phyloP scores from a whole-genome alignment of 1,140 invertebrate species.

The Pseudomyrmex dendroicus region DNA sequence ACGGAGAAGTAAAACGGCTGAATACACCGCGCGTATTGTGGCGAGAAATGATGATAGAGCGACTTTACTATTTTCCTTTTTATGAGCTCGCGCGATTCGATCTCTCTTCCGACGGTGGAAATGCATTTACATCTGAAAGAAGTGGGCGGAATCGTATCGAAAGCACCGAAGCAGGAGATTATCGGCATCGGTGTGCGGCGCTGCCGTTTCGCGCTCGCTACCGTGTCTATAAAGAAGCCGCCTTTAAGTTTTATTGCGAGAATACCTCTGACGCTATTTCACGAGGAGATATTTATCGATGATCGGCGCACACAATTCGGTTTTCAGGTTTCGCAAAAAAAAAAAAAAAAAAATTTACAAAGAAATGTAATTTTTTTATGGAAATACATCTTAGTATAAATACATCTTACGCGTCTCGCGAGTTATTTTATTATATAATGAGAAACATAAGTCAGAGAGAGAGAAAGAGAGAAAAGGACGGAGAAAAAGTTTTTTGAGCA shows the following conservation, averaged over 20 bases:
- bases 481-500: too few relatives aligned
- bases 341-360: too few relatives aligned
- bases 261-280: background rate
- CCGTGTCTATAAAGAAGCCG: constrained; percentile 28
- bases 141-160: constrained; percentile 24
- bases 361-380: too few relatives aligned
- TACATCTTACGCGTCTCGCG: too few relatives aligned
- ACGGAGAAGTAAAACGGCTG: constrained; percentile 4
- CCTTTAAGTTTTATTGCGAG: constrained; percentile 16
- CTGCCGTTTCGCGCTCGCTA: constrained; percentile 7
- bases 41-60: constrained; percentile 31
- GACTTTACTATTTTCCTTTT: constrained; percentile 43
- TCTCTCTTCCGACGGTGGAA: constrained; percentile 11
- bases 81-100: constrained; percentile 31
- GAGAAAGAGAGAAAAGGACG: too few relatives aligned
- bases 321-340: background rate
- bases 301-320: background rate
- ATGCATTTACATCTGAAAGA: constrained; percentile 58
- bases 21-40: background rate
- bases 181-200: background rate
- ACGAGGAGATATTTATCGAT: constrained; percentile 11
- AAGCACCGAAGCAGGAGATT: constrained; percentile 32
- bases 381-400: too few relatives aligned
- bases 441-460: too few relatives aligned
- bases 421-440: too few relatives aligned